Percentiles rank a stretch among this genome's conserved stretches.
These are phyloP conservation scores for Leptopilina drosophilae DNA, from an alignment of 2,888 invertebrate species.

Conservation along the genomic window DNA sequence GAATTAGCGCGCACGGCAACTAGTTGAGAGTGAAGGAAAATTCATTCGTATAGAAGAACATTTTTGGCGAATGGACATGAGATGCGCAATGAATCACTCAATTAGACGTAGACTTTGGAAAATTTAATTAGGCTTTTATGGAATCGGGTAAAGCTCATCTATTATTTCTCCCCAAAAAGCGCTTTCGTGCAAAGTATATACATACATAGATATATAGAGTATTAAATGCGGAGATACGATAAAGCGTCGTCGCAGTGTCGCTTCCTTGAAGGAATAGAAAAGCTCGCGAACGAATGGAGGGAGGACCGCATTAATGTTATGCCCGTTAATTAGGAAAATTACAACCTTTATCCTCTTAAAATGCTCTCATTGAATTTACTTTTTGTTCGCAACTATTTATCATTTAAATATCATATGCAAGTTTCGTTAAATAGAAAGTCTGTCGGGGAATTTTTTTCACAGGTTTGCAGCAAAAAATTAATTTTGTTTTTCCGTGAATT, in stretches of 20 bases:
- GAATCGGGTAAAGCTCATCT: constrained; percentile 56
- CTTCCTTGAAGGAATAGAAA: constrained; percentile 18
- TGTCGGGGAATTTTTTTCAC: too few species aligned
- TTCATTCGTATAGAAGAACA: constrained; percentile 19
- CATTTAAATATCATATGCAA: too few species aligned
- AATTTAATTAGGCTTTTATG: constrained; percentile 66
- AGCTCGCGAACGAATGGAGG: neutral
- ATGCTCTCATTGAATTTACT: too few species aligned
- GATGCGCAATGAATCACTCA: constrained; percentile 54
- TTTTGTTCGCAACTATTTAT: too few species aligned
- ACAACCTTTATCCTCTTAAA: too few species aligned
- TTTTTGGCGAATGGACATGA: constrained; percentile 46
- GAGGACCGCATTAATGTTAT: constrained; percentile 23
- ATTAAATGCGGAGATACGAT: constrained; percentile 3
- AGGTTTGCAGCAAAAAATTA: too few species aligned
- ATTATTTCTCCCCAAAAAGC: constrained; percentile 51
- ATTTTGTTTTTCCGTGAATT: too few species aligned
- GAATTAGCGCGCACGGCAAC: constrained; percentile 1
- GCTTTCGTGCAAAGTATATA: neutral
- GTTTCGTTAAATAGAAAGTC: too few species aligned
- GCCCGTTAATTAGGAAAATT: constrained; percentile 12
- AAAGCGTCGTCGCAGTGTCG: constrained; percentile 17
- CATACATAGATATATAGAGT: too few species aligned
- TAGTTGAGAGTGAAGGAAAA: constrained; percentile 7
- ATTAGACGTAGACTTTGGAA: constrained; percentile 59